Evolutionary conservation across 2,797 vertebrate species (phyloP), one percentile per base, ranked within the genome.

Genomic region (Anableps anableps): DNA sequence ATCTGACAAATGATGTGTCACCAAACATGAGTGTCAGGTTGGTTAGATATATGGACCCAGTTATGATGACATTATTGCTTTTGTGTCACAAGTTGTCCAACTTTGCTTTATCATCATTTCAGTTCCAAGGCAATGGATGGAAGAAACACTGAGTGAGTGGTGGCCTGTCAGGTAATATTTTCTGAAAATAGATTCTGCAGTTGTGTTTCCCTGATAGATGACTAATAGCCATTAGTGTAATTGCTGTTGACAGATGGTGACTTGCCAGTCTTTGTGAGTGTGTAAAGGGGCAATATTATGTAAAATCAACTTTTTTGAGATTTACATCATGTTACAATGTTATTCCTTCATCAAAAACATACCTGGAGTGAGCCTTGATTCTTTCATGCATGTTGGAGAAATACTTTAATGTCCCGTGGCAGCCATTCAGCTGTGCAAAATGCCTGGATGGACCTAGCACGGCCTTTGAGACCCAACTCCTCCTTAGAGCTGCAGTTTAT

Each of bases 11-110:
- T 36, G 73, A 82, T 1, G 74, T 81, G 78, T 76, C 77, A 34
- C 34, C 64, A 4, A 76, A 23, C 47, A 78, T 84, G 86, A 87
- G 58, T 79, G 91, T 85, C 84, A 80, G 82, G 68, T 2, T 38
- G 84, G 48, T 64, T n/a, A 85, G 62, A 66, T 82, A 81, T 78
- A 81, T 76, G 51, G 77, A 86, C 78, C 84, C 76, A 23, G 48
- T 21, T 47, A 80, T 72, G 74, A 88, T 74, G 91, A 80, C 74
- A 77, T 81, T 64, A 84, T 85, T 83, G 82, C 88, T 85, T 79
- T 60, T 1, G 34, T 83, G 81, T 79, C 83, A 79, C 71, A 75
- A 36, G 75, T 51, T 70, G 36, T 23, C 34, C 16, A 34, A 34
- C 0, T 64, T 64, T 64, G 7, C 31, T 19, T 34, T 64, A 16